Percentiles rank a stretch among this genome's conserved stretches.
phyloP scores from a whole-genome alignment of 2,113 vertebrate genomes.

The Callorhinus ursinus region DNA sequence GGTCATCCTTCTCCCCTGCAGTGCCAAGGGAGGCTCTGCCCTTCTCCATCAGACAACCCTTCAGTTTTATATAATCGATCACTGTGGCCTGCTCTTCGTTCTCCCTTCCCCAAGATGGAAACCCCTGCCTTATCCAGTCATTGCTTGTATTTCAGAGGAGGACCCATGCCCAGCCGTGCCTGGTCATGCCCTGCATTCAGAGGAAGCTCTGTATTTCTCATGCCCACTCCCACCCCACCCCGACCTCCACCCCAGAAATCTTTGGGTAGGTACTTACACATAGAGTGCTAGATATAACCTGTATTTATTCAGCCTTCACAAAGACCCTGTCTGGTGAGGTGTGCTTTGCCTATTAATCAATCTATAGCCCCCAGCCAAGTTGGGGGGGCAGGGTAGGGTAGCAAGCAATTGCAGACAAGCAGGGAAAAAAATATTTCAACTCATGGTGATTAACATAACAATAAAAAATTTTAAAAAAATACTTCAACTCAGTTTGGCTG shows the following conservation, averaged over 20 bases:
- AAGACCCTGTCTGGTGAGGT: constrained; percentile 17
- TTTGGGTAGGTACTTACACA: constrained; percentile 27
- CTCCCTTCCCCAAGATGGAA: background rate
- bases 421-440: background rate
- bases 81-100: background rate
- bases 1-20: background rate
- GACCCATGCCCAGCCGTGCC: background rate
- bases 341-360: constrained; percentile 43
- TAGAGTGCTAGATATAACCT: background rate
- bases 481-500: constrained; percentile 32
- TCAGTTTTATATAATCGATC: background rate
- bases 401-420: constrained; percentile 40
- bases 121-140: background rate
- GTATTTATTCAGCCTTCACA: background rate
- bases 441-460: background rate
- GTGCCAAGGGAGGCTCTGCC: background rate
- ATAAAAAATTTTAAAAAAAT: background rate
- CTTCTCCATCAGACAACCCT: background rate
- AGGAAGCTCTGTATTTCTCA: background rate
- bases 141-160: background rate
- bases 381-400: background rate
- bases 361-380: background rate
- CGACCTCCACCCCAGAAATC: background rate
- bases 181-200: background rate
- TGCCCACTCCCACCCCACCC: background rate